Evolutionary conservation across 2,113 vertebrate species (phyloP).

Genomic region (Talpa occidentalis): DNA sequence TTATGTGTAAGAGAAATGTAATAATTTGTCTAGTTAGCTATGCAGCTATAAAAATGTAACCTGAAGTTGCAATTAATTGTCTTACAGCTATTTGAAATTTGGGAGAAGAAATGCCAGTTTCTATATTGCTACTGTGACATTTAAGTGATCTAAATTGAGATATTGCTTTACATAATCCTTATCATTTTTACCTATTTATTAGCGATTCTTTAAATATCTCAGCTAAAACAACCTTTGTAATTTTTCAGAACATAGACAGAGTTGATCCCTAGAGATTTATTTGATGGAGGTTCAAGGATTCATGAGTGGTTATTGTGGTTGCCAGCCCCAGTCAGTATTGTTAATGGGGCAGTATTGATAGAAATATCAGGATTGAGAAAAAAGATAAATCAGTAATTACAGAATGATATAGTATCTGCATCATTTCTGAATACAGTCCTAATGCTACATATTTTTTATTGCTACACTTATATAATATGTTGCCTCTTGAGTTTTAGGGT

Average conservation of each 20-base stretch:
- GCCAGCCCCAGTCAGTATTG: neutral
- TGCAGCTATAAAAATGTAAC: slow-evolving; percentile 20
- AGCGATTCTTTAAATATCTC: neutral
- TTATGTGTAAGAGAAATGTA: neutral
- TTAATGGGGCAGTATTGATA: neutral
- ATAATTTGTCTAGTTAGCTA: neutral
- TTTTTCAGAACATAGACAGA: slow-evolving; percentile 28
- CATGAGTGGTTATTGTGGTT: neutral
- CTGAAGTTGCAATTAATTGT: neutral
- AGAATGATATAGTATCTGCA: neutral
- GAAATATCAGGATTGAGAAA: slow-evolving; percentile 23
- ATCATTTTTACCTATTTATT: neutral
- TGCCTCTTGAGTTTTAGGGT: slow-evolving; percentile 21
- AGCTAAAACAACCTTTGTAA: neutral
- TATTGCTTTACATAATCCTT: neutral
- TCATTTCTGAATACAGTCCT: slow-evolving; percentile 44
- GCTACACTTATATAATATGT: neutral
- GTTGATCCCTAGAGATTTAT: neutral
- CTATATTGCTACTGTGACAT: neutral
- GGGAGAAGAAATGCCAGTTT: neutral
- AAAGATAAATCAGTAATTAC: neutral
- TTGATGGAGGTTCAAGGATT: slow-evolving; percentile 15
- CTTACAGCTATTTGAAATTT: neutral
- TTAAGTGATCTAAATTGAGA: neutral
- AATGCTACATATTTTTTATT: neutral